phyloP scores from a whole-genome alignment of 2,888 invertebrate genomes.

The Plebejus anna region DNA sequence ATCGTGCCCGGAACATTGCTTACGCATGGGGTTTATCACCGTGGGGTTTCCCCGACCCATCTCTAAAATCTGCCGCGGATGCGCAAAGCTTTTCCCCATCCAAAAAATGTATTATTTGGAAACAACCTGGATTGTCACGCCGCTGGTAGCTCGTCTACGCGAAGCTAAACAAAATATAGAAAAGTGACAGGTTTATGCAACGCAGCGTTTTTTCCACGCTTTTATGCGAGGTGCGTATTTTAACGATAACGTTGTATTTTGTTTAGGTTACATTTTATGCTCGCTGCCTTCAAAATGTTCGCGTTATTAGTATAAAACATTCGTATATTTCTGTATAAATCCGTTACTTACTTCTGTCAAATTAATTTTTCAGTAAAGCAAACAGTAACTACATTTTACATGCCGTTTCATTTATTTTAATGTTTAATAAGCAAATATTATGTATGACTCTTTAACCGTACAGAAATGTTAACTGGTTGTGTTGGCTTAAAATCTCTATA shows the following conservation, averaged over 20 bases:
- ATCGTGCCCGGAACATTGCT: too few species aligned
- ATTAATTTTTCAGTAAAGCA: neutral
- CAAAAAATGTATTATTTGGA: too few species aligned
- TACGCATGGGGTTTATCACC: too few species aligned
- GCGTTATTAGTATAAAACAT: neutral
- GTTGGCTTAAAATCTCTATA: too few species aligned
- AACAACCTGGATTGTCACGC: too few species aligned
- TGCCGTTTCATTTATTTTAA: neutral
- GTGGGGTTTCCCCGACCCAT: too few species aligned
- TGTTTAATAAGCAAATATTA: neutral
- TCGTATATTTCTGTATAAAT: neutral
- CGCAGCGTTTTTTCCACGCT: neutral
- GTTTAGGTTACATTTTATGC: conserved; percentile 1
- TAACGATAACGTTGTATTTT: conserved; percentile 9
- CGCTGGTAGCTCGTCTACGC: neutral
- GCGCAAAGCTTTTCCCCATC: too few species aligned
- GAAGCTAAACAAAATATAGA: neutral
- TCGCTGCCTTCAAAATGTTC: neutral
- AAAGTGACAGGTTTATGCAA: neutral
- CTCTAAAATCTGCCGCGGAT: too few species aligned
- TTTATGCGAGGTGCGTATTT: conserved; percentile 1
- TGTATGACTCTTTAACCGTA: neutral
- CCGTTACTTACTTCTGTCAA: conserved; percentile 7
- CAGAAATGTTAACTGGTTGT: too few species aligned
- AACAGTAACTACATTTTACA: neutral